These are phyloP conservation scores for Didymodactylos carnosus DNA, from an alignment of 2,888 invertebrate species.

Conservation along the genomic window DNA sequence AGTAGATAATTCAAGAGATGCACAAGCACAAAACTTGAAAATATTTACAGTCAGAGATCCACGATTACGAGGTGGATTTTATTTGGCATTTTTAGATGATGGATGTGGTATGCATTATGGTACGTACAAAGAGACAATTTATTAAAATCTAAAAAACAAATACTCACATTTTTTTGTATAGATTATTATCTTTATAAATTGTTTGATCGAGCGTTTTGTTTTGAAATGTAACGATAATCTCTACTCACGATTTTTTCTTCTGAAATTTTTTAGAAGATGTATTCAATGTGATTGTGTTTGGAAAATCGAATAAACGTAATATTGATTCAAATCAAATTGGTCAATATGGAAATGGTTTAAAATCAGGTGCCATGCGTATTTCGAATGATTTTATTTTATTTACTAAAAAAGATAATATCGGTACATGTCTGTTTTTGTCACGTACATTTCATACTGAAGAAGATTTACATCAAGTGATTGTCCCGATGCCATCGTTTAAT, in stretches of 20 bases:
- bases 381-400: slow-evolving; percentile 36
- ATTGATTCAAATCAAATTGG: slow-evolving; percentile 33
- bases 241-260: background rate
- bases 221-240: too few relatives aligned
- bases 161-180: background rate
- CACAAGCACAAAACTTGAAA: slow-evolving; percentile 32
- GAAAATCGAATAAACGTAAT: slow-evolving; percentile 30
- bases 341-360: slow-evolving; percentile 38
- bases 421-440: slow-evolving; percentile 35
- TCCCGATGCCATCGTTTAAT: slow-evolving; percentile 35
- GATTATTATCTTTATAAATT: too few relatives aligned
- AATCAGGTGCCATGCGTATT: slow-evolving; percentile 37
- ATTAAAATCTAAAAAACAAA: background rate
- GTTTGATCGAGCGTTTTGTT: slow-evolving; percentile 6
- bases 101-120: slow-evolving; percentile 36
- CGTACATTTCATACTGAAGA: slow-evolving; percentile 36
- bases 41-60: slow-evolving; percentile 31
- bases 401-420: slow-evolving; percentile 32
- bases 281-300: slow-evolving; percentile 34
- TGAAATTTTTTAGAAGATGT: slow-evolving; percentile 27
- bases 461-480: slow-evolving; percentile 33
- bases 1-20: slow-evolving; percentile 38
- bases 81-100: slow-evolving; percentile 36
- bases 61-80: slow-evolving; percentile 28
- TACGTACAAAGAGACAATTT: too few relatives aligned